Evolutionary conservation across 2,113 vertebrate genomes (phyloP), one percentile per base, ranked within the genome.

Genomic region (Phyllopteryx taeniolatus): DNA sequence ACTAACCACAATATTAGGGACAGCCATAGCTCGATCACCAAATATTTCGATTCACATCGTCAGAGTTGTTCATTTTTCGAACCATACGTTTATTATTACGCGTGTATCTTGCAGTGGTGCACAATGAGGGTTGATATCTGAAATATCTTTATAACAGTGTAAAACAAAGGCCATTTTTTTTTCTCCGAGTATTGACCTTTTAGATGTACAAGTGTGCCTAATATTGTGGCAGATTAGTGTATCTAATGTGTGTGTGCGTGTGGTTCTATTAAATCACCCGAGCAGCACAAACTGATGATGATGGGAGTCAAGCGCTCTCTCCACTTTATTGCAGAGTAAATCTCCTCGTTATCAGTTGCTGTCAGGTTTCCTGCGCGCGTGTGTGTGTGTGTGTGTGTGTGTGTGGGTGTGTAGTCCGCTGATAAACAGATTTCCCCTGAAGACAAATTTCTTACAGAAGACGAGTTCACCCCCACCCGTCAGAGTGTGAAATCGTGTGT

Each of bases 261-360:
- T 66, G 22, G 46, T 69, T 70, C 69, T 71, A 76, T 83, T 83
- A 77, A 85, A 89, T 86, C 82, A 81, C 60, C 20, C 35, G 67
- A 68, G 53, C 72, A 47, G 67, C 75, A 78, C 66, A 77, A 85
- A 76, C 70, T 81, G 83, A 81, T 78, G 76, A 82, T 76, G 80
- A 60, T 33, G 31, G 3, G 2, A 60, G 59, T 15, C 59, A 14
- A 35, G 31, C 13, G 15, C 15, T n/a, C 84, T 82, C 71, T 75
- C 75, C 78, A 81, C 76, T 87, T 82, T 74, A 74, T 83, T 78
- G 66, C 35, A 1, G 35, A 77, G 79, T 84, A 85, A 85, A 89
- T 83, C 75, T 82, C 72, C 65, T 74, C 85, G 86, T 86, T 84
- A 87, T 89, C 83, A 79, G 77, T 17, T 59, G 74, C 79, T 74